These are phyloP conservation scores for Nasonia longicornis DNA, from an alignment of 1,140 invertebrate species.

Conservation along the genomic window DNA sequence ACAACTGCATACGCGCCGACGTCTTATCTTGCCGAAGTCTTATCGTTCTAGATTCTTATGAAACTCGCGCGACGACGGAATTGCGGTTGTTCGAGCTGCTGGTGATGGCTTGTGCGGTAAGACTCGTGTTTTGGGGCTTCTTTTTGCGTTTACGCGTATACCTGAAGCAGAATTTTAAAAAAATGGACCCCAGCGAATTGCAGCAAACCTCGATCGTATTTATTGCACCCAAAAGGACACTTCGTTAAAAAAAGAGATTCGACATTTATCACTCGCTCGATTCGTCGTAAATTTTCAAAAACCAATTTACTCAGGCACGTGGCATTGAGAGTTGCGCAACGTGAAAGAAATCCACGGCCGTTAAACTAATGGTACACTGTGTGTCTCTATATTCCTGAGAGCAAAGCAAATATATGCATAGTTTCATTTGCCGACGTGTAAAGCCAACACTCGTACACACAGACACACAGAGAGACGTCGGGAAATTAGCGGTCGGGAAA, in stretches of 20 bases:
- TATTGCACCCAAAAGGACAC: background rate
- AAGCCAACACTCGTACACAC: background rate
- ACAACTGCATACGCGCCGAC: too few species aligned
- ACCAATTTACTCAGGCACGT: too few species aligned
- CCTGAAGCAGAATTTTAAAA: too few species aligned
- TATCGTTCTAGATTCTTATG: too few species aligned
- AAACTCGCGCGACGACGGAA: too few species aligned
- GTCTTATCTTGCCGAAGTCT: too few species aligned
- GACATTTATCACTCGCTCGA: background rate
- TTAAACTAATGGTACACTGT: background rate
- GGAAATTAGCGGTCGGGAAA: background rate
- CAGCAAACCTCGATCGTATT: background rate
- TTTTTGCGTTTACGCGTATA: too few species aligned
- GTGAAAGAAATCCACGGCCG: background rate
- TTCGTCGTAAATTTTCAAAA: background rate
- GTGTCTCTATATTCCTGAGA: background rate
- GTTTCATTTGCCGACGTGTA: background rate
- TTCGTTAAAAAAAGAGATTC: background rate
- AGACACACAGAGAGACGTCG: background rate
- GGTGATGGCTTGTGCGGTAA: too few species aligned
- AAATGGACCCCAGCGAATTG: background rate
- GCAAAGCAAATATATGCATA: slow-evolving; percentile 9
- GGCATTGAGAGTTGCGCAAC: background rate
- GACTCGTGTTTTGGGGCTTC: too few species aligned
- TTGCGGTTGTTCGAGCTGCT: too few species aligned